Evolutionary conservation across 2,888 invertebrate genomes (phyloP).

Genomic region (Hirudinaria manillensis): DNA sequence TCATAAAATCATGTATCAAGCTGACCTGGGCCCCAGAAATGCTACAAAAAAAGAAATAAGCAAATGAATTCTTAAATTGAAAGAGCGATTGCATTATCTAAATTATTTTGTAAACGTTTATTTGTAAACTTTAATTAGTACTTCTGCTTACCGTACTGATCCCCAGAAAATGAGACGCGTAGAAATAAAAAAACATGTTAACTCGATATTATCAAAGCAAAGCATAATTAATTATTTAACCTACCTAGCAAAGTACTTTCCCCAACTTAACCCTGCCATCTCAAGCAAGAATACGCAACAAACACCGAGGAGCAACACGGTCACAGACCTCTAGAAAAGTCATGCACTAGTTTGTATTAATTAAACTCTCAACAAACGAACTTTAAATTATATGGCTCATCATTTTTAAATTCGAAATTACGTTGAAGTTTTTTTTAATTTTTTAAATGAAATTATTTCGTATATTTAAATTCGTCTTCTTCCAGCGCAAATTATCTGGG

Average conservation of each 20-base stretch:
- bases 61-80: not conserved
- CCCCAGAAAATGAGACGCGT: not conserved
- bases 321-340: no score
- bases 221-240: not conserved
- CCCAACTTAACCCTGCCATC: slow-evolving; percentile 34
- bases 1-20: not conserved
- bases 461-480: not conserved
- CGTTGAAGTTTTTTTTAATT: no score
- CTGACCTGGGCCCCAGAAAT: slow-evolving; percentile 40
- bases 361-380: no score
- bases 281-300: not conserved
- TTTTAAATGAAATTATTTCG: no score
- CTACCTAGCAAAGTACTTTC: slow-evolving; percentile 35
- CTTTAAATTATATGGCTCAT: no score
- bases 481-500: not conserved
- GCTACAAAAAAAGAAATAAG: slow-evolving; percentile 36
- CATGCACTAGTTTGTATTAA: no score
- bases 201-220: no score
- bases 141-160: slow-evolving; percentile 8
- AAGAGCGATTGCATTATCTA: not conserved
- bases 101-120: not conserved
- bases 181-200: no score
- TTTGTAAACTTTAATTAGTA: not conserved
- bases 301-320: no score
- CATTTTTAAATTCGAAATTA: no score